Percentiles rank a stretch among this genome's conserved stretches.
Evolutionary conservation across 1,140 invertebrate species (phyloP).

Genomic region (Scaptomyza hsui): DNA sequence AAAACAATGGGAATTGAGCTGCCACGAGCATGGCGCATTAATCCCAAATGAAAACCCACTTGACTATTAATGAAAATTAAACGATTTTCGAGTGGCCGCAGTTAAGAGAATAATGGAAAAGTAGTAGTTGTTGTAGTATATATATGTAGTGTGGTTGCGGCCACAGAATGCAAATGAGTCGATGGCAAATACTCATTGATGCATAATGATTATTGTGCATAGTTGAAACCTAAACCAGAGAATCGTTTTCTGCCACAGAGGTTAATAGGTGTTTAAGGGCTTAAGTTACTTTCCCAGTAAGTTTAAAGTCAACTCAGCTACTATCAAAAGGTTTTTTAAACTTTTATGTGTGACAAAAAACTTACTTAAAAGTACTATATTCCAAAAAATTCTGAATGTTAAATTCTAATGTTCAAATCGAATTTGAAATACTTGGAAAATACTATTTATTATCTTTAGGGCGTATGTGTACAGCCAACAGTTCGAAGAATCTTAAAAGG

Average conservation of each 20-base stretch:
- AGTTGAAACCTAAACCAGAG: neutral
- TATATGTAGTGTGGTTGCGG: neutral
- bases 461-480: no score
- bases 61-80: constrained; percentile 77
- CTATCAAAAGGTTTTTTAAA: no score
- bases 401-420: no score
- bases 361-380: no score
- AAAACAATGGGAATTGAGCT: constrained; percentile 56
- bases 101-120: constrained; percentile 31
- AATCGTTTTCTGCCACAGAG: neutral
- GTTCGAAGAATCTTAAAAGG: no score
- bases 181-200: constrained; percentile 22
- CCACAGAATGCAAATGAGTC: constrained; percentile 8
- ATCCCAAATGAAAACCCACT: constrained; percentile 67
- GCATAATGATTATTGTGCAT: constrained; percentile 13
- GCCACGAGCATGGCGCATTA: constrained; percentile 61
- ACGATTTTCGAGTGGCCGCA: constrained; percentile 68
- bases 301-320: no score
- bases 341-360: no score
- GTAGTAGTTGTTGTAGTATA: neutral
- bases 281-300: no score
- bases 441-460: no score
- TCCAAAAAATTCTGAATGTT: no score
- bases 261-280: neutral
- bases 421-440: no score